These are phyloP conservation scores for Tetanocera ferruginea DNA, from an alignment of 2,888 invertebrate species.

Conservation along the genomic window DNA sequence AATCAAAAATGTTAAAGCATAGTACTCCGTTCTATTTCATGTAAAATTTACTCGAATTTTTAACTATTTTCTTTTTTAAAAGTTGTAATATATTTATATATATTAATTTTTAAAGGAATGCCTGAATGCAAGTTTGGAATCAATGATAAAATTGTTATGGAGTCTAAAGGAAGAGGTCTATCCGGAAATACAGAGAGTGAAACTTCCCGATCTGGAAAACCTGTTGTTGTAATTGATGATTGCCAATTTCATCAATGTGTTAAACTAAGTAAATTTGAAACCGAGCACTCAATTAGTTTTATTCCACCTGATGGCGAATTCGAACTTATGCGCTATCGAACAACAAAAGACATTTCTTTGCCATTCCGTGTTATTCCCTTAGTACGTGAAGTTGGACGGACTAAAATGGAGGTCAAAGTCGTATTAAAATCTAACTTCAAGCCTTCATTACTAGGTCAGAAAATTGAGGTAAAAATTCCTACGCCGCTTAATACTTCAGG, in stretches of 20 bases:
- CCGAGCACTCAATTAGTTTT: conserved; percentile 99
- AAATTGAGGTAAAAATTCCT: conserved; percentile 99
- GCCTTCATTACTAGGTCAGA: conserved; percentile 96
- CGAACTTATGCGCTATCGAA: conserved; percentile 99
- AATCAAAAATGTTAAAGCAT: too few relatives aligned
- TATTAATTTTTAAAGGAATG: conserved; percentile 79
- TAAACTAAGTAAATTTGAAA: conserved; percentile 99
- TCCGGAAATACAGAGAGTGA: conserved; percentile 81
- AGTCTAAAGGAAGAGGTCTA: conserved; percentile 86
- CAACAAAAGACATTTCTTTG: conserved; percentile 99
- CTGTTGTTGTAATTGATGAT: conserved; percentile 99
- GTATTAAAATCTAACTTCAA: conserved; percentile 99
- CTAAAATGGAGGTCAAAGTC: conserved; percentile 99
- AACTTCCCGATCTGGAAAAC: conserved; percentile 92
- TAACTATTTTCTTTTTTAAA: background rate
- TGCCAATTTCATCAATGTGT: conserved; percentile 99
- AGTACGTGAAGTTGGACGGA: conserved; percentile 97
- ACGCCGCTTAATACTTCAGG: conserved; percentile 99
- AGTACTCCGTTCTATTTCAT: too few relatives aligned
- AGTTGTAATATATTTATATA: background rate
- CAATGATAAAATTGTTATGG: conserved; percentile 99
- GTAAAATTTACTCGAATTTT: too few relatives aligned
- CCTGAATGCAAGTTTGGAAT: conserved; percentile 99
- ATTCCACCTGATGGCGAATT: conserved; percentile 99
- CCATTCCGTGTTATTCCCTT: conserved; percentile 99